Evolutionary conservation across 23 tunicate genomes (phyloP), one percentile per base, ranked within the genome.

Genomic region (Corella eumyota): DNA sequence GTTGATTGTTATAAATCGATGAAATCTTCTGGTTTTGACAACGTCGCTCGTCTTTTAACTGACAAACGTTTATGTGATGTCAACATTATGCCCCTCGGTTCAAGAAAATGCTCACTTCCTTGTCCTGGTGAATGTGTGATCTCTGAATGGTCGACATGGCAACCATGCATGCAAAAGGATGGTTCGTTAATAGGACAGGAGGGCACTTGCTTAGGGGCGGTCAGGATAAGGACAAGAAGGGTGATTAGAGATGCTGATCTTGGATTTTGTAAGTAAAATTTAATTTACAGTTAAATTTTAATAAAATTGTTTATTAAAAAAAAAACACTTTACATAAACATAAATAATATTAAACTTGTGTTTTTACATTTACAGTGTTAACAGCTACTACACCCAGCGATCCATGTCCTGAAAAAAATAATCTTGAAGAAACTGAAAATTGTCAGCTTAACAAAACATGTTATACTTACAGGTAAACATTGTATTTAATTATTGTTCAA

Each of bases 121-220:
- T 76, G 95, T 36, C 69, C 79, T 22, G 74, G 67, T 28, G 48
- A 76, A 23, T 85, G 95, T 38, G 84, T 85, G 9, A 45, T 78
- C 22, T 76, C 95, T 20, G 58, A 76, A 28, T 85, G 95, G 95
- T 70, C 79, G 33, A 0, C 64, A 3, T 85, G 95, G 95, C 50
- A 54, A 36, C 48, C 54, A 4, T 85, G 95, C 51, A 17, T 4
- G 1, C 20, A 17, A 3, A 6, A 23, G 2, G 57, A 31, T 60
- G 36, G 24, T n/a, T 22, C 17, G 24, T 25, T 3, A 1, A 1
- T 46, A 9, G 70, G 71, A 24, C n/a, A 7, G 30, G 26, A 32
- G 1, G 72, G 72, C 15, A 51, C 64, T 4, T 48, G 81, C 15
- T 2, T 6, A 4, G 52, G 72, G 6, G 48, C 81, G 23, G 30